Base-by-base conservation (phyloP, 2,113 vertebrate species). In the Phalacrocorax brasilianus region DNA sequence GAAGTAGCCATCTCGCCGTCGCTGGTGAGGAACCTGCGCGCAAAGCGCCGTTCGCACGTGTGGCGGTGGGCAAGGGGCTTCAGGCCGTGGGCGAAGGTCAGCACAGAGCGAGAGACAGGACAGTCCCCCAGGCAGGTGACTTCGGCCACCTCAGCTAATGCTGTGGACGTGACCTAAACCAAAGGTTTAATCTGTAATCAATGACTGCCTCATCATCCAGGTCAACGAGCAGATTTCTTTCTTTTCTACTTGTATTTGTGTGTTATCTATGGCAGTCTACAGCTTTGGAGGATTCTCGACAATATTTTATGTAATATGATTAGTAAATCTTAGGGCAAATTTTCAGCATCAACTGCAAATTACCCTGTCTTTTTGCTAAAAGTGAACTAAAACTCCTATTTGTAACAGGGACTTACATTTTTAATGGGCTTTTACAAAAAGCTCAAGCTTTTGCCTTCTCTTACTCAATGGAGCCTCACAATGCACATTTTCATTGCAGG, bases 251-350 rank as follows among this genome's bases (percentile, higher is more conserved):
- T 61, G 22, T 14, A 4, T 21, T n/a, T 75, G 21, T 28, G 3
- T 4, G 20, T 65, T 18, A 13, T 16, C 52, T 26, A 2, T 11
- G 30, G 58, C n/a, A 11, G 19, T 35, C 9, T 0, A 0, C 38
- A 14, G 32, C 78, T 81, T 88, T 47, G 62, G 63, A 87, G 24
- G 32, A 5, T 23, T 73, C 77, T 42, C 63, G 5, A 1, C 12
- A 50, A 24, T 24, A 28, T 65, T 75, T 85, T 53, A 61, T 38
- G 13, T 22, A 19, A 49, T 30, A 28, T 3, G 4, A 30, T n/a
- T 44, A 50, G 19, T 18, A 79, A 44, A 30, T 88, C 63, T 47
- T 35, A 18, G 12, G 9, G 28, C 32, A 61, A 35, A 44, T 73
- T 76, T 79, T 73, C 70, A 55, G 20, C 61, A 56, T 14, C 30